These are phyloP conservation scores for Butorides virescens DNA, from an alignment of 2,113 vertebrate genomes.

Conservation along the genomic window DNA sequence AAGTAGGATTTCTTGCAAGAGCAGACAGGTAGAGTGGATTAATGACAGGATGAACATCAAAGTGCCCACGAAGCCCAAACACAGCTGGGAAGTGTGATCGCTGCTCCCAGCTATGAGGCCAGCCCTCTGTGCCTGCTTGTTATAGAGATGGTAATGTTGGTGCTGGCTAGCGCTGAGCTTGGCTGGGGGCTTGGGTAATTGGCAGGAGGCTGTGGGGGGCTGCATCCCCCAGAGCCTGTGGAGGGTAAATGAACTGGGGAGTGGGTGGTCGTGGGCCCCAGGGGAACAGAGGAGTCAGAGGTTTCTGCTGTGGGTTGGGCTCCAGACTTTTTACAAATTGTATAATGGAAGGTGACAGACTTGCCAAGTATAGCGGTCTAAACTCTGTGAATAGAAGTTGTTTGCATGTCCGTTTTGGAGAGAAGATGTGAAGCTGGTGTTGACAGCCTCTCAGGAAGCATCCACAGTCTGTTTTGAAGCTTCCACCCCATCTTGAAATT, in stretches of 20 bases:
- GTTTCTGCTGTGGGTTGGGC: neutral
- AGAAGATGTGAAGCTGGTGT: neutral
- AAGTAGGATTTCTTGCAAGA: neutral
- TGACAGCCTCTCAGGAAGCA: neutral
- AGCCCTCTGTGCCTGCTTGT: neutral
- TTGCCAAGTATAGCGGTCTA: neutral
- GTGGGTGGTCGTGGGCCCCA: accelerated
- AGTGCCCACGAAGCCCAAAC: neutral
- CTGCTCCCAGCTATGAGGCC: neutral
- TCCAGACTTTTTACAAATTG: neutral
- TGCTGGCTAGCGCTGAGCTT: neutral
- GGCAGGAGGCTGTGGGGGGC: neutral
- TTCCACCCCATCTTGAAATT: neutral
- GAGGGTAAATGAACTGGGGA: neutral
- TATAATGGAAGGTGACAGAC: neutral
- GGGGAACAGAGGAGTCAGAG: neutral
- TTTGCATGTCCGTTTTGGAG: neutral
- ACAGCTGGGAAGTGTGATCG: neutral
- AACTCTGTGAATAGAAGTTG: neutral
- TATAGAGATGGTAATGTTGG: neutral
- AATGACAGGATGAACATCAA: neutral
- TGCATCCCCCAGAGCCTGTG: neutral
- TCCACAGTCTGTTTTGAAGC: neutral
- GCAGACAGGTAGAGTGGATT: neutral
- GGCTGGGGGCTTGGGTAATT: neutral